Evolutionary conservation across 2,888 invertebrate genomes (phyloP), one percentile per base, ranked within the genome.

Genomic region (Eremobia ochroleuca): DNA sequence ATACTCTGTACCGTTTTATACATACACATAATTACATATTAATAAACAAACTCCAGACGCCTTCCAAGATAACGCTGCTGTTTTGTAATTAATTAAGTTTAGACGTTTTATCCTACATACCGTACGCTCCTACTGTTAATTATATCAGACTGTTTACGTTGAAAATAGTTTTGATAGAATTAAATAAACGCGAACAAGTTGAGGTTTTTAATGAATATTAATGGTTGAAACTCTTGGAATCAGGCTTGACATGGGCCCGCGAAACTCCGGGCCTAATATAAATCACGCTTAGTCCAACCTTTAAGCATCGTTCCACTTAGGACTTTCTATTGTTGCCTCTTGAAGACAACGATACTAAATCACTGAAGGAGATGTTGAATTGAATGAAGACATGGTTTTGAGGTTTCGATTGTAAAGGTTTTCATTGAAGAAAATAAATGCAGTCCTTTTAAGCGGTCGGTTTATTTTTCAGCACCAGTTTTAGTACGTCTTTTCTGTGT

Each of bases 121-220:
- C 6, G 61, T 67, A 65, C 18, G 67, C 62, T 67, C 52, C 43
- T 46, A 64, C 55, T 80, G 75, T 80, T 80, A 82, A 85, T 82
- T 82, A 79, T 75, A 85, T 79, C 66, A 69, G 66, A 67, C 73
- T 78, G 76, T 81, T 73, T 75, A 81, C 61, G 72, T 67, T 64
- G 79, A 85, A 89, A 92, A 85, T 90, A 91, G 89, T 92, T 90
- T 80, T 89, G 90, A 92, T 93, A 92, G 93, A 94, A 95, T 95
- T 93, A 94, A 95, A 94, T 95, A 95, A 93, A 93, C 91, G 91
- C 85, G 90, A 92, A 91, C 92, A 94, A 94, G 93, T 94, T 92
- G 90, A 92, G 92, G 91, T 90, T 91, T 91, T 91, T 94, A 96
- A 96, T 95, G 94, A 95, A 96, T 94, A 96, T 95, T 94, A 95